Evolutionary conservation across 2,797 vertebrate genomes (phyloP), one percentile per base, ranked within the genome.

Genomic region (Pipistrellus kuhlii): DNA sequence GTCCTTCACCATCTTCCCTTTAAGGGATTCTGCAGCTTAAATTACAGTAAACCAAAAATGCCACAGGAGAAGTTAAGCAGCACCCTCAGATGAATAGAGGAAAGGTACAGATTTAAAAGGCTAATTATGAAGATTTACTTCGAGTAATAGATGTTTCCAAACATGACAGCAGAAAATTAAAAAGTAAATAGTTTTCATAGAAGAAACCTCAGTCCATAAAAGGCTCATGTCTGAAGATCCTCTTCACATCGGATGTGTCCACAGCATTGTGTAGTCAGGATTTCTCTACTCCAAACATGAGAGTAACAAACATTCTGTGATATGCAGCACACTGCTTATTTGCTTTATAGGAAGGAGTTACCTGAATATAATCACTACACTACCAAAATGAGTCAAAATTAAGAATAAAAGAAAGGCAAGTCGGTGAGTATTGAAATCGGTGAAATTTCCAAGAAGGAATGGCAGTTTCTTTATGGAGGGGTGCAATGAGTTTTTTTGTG

Each of bases 361-460:
- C 80, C 68, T 83, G 71, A 59, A 53, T 78, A 59, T 77, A 82
- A 82, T 90, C 44, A 85, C 20, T 7, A n/a, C 14, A 21, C 41
- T 91, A 75, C 46, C 44, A 51, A 82, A 68, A 80, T 91, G 72
- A 93, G 55, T 88, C 59, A 88, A 76, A 82, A 77, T 91, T 89
- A 85, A 59, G 38, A 69, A 55, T 21, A 80, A 75, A 88, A 57
- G 32, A 84, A 78, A 91, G 32, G 8, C n/a, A 13, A 76, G 14
- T 72, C 0, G 9, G 62, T 96, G 38, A 72, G 85, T 95, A 93
- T 77, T 93, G 71, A 92, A 91, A 73, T 68, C 81, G 51, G 20
- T 62, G 35, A 76, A 86, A 38, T 23, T 86, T n/a, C 46, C 21
- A 51, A 87, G 27, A 69, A 71, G 62, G 23, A 46, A 87, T 80